Evolutionary conservation across 1,140 invertebrate species (phyloP).

Genomic region (Trypoxylus dichotomus): DNA sequence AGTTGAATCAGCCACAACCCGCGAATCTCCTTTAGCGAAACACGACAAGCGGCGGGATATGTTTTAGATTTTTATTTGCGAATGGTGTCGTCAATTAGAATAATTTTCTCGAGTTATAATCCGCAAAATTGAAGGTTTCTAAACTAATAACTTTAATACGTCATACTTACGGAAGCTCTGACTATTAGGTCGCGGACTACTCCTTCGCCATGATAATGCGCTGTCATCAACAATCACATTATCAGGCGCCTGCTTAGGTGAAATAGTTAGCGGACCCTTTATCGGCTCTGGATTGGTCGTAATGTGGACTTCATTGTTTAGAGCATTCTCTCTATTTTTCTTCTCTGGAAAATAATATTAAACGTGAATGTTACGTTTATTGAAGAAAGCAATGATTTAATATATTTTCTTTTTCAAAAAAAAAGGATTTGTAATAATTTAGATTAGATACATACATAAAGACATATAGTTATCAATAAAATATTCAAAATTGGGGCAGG

Average conservation of each 20-base stretch:
- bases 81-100: no score
- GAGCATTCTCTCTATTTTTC: slow-evolving; percentile 66
- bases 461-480: not conserved
- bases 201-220: slow-evolving; percentile 64
- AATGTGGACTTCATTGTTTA: slow-evolving; percentile 48
- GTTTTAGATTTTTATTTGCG: no score
- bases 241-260: slow-evolving; percentile 58
- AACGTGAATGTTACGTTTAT: not conserved
- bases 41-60: no score
- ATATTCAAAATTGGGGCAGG: not conserved
- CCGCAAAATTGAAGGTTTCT: no score
- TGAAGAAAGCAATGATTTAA: no score
- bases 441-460: not conserved
- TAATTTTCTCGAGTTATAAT: no score
- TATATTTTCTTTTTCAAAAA: no score
- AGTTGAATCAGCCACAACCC: no score
- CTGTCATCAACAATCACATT: slow-evolving; percentile 59
- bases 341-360: slow-evolving; percentile 60
- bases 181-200: slow-evolving; percentile 54
- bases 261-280: slow-evolving; percentile 56
- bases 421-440: not conserved
- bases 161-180: slow-evolving; percentile 49
- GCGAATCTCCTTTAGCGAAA: no score
- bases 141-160: no score
- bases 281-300: slow-evolving; percentile 34